Conservation (phyloP, 2,888 invertebrate species). For the Heliconius hortense region DNA sequence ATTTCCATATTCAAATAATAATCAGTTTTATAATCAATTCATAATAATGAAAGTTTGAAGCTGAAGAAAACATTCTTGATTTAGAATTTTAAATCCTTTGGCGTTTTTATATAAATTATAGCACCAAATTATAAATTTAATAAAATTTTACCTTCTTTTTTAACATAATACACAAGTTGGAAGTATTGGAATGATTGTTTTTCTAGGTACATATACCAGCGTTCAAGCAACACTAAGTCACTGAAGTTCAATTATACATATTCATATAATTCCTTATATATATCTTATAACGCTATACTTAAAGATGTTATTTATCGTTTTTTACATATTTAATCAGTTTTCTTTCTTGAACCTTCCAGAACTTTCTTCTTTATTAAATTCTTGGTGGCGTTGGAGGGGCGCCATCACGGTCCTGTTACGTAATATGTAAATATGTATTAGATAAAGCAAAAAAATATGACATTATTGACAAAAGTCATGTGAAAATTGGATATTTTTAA, state of each 20-base stretch:
- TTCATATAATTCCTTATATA: slow-evolving; percentile 32
- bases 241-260: slow-evolving; percentile 22
- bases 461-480: background rate
- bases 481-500: background rate
- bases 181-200: slow-evolving; percentile 23
- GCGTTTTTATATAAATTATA: slow-evolving; percentile 45
- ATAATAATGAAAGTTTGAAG: background rate
- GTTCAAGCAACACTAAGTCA: slow-evolving; percentile 4
- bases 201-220: slow-evolving; percentile 11
- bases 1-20: slow-evolving; percentile 17
- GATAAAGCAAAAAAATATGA: background rate
- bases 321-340: slow-evolving; percentile 36
- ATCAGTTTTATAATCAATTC: background rate
- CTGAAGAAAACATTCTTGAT: background rate
- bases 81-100: slow-evolving; percentile 10
- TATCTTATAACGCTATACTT: slow-evolving; percentile 45
- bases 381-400: slow-evolving; percentile 76
- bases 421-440: background rate
- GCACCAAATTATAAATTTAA: slow-evolving; percentile 46
- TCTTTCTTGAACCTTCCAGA: slow-evolving; percentile 41
- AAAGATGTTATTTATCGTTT: slow-evolving; percentile 45
- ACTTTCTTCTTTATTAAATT: slow-evolving; percentile 55
- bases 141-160: background rate
- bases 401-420: slow-evolving; percentile 69
- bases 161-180: slow-evolving; percentile 1